Conservation (phyloP, 2,888 invertebrate genomes). For the Heliconius hortense region DNA sequence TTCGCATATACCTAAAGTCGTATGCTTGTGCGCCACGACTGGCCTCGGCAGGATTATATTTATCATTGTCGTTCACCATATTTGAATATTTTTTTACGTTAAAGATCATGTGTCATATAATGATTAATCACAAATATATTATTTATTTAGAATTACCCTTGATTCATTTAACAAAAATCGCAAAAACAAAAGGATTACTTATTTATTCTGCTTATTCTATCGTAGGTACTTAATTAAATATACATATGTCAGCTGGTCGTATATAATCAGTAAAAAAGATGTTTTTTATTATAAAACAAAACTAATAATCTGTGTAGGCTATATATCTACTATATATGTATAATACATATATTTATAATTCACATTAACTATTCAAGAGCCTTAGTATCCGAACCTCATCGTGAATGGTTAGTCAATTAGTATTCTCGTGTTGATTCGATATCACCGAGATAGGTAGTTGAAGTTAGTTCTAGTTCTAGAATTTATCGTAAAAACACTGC, state of each 20-base stretch:
- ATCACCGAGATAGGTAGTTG: constrained; percentile 9
- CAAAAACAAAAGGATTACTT: no score
- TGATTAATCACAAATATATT: no score
- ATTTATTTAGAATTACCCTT: no score
- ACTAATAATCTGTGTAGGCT: neutral
- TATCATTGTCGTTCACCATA: neutral
- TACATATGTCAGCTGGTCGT: no score
- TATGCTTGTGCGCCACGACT: no score
- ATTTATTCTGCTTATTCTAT: no score
- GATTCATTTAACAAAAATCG: no score
- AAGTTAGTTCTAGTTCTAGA: neutral
- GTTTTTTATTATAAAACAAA: neutral
- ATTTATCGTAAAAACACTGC: neutral
- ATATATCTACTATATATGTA: neutral
- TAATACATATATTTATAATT: neutral
- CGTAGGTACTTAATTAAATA: no score
- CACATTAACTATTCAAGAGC: neutral
- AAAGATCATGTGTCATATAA: no score
- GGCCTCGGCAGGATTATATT: neutral
- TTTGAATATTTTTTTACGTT: neutral
- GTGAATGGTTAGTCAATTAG: constrained; percentile 18
- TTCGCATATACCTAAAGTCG: no score
- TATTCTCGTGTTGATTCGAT: constrained; percentile 18
- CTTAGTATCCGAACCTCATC: constrained; percentile 4
- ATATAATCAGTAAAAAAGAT: no score